Evolutionary conservation across 2,888 invertebrate genomes (phyloP), one percentile per base, ranked within the genome.

Genomic region (Synergus japonicus): DNA sequence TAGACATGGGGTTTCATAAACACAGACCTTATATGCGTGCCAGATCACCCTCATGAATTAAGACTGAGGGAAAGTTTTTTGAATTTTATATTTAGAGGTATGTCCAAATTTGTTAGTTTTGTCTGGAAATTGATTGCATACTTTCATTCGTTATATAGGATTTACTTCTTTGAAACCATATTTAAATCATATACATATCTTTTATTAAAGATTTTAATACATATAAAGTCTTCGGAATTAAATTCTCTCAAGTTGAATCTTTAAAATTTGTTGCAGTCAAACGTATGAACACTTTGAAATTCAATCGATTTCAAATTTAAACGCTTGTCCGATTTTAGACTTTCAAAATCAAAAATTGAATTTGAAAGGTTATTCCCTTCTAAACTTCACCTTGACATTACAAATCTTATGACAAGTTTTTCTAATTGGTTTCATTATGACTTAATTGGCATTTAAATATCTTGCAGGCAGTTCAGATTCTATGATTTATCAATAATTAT

Each of bases 301-400:
- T 37, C 5, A 37, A 37, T 37, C 44, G 44, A 44, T 44, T 44
- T 44, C 9, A 2, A 44, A 44, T 37, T 37, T 37, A 37, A 37
- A 37, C 37, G 37, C 5, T 7, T 37, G 7, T 37, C 37, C 37
- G 5, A 44, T 44, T 44, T 44, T 44, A 44, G 10, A 8, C 43
- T 44, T 44, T 44, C 8, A 44, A 44, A 44, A 44, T 44, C 10
- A 29, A 9, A 44, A 8, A 44, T 44, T 44, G 10, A 44, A 44
- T 9, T 44, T 44, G 41, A 65, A 65, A n/a, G 65, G 15, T 65
- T 60, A 9, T 60, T 65, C 41, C 65, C 41, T 66, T 66, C 43
- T 43, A 66, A 66, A 66, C 65, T 13, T 13, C n/a, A 66, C 66
- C 66, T 66, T 66, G 66, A 44, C 41, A 43, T 43, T 66, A 43